These are phyloP conservation scores for Lanius collurio DNA, from an alignment of 2,113 vertebrate species.

Conservation along the genomic window DNA sequence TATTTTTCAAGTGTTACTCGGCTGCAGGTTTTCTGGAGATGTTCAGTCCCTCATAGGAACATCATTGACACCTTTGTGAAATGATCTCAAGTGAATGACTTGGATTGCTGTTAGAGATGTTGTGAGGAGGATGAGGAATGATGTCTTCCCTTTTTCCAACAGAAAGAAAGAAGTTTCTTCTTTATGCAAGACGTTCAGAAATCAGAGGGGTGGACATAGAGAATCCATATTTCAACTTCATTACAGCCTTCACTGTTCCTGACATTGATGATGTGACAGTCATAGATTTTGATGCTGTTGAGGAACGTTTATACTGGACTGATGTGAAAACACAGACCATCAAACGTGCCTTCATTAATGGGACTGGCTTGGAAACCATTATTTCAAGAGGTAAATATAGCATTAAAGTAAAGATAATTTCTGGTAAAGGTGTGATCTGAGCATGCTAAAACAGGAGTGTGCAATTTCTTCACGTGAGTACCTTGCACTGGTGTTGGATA, in stretches of 20 bases:
- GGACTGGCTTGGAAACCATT: slow-evolving; percentile 92
- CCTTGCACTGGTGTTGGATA: not conserved
- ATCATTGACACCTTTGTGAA: not conserved
- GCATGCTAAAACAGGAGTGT: not conserved
- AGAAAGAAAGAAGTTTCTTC: slow-evolving; percentile 93
- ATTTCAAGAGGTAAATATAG: slow-evolving; percentile 87
- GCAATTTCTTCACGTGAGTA: not conserved
- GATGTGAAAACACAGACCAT: slow-evolving; percentile 97
- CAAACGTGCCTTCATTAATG: slow-evolving; percentile 95
- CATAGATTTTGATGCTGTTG: slow-evolving; percentile 91
- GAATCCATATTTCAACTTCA: slow-evolving; percentile 96
- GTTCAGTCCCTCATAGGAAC: not conserved
- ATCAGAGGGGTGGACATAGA: slow-evolving; percentile 97
- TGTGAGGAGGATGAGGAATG: not conserved
- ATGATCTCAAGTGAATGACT: not conserved
- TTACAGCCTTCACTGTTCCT: slow-evolving; percentile 94
- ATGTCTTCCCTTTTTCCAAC: slow-evolving; percentile 20
- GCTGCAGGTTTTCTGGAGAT: not conserved
- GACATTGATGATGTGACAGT: slow-evolving; percentile 97
- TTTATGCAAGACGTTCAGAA: slow-evolving; percentile 92
- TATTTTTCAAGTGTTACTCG: not conserved
- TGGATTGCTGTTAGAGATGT: not conserved
- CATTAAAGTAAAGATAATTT: not conserved
- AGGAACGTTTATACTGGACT: slow-evolving; percentile 96
- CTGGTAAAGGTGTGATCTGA: not conserved